A percentile compares a stretch with the other conserved stretches of the same genome.
These are phyloP conservation scores for Drosophila demipolita DNA, from an alignment of 2,888 invertebrate genomes.

Conservation along the genomic window DNA sequence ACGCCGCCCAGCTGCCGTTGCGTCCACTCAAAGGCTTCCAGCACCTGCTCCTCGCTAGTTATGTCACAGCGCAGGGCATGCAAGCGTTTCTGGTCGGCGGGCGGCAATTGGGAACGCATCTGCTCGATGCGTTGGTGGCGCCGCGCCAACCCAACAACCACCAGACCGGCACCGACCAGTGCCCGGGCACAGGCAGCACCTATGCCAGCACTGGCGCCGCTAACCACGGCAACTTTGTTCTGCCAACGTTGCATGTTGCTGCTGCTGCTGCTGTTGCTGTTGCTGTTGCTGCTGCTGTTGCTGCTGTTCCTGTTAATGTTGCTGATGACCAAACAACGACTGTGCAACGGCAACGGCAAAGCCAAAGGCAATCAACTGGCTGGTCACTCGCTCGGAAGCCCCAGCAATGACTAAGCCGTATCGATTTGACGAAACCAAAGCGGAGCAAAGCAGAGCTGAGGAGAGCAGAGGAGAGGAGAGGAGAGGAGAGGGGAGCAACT, in stretches of 20 bases:
- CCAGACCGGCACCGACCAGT: slow-evolving; percentile 86
- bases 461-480: not conserved
- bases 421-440: slow-evolving; percentile 16
- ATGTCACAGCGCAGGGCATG: slow-evolving; percentile 85
- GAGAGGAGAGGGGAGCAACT: not conserved
- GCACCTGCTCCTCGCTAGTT: slow-evolving; percentile 86
- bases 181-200: slow-evolving; percentile 86
- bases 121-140: slow-evolving; percentile 84
- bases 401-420: slow-evolving; percentile 32
- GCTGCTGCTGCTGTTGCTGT: slow-evolving; percentile 61
- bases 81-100: slow-evolving; percentile 60
- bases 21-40: slow-evolving; percentile 86
- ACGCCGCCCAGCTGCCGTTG: slow-evolving; percentile 86
- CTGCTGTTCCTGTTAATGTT: not conserved
- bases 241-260: slow-evolving; percentile 87
- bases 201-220: slow-evolving; percentile 88
- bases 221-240: slow-evolving; percentile 88
- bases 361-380: not conserved
- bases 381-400: slow-evolving; percentile 1
- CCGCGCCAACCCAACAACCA: slow-evolving; percentile 87
- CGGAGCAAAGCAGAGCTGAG: not conserved
- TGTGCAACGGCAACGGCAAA: slow-evolving; percentile 5
- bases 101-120: slow-evolving; percentile 64
- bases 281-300: slow-evolving; percentile 62
- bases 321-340: slow-evolving; percentile 17